These are phyloP conservation scores for Pongo pygmaeus DNA, from an alignment of 2,113 vertebrate genomes.

Conservation along the genomic window DNA sequence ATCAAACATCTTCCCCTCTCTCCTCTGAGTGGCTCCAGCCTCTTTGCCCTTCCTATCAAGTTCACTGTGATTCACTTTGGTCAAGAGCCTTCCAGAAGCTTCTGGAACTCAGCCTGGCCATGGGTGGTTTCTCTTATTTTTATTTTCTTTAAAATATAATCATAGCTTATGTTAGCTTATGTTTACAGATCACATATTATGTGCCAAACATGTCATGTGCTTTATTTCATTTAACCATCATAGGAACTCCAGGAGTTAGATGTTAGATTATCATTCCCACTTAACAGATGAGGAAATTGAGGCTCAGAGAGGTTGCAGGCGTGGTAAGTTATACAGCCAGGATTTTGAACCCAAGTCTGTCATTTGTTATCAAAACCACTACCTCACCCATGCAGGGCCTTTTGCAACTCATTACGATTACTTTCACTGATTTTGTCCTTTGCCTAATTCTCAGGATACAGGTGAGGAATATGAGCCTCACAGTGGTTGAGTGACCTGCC, in stretches of 20 bases:
- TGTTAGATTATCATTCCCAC: background rate
- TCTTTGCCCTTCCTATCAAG: background rate
- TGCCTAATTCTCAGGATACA: background rate
- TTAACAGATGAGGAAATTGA: background rate
- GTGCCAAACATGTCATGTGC: background rate
- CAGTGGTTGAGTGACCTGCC: background rate
- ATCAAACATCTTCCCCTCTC: background rate
- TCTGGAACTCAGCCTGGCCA: background rate
- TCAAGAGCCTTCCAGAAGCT: conserved; percentile 10
- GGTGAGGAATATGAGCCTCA: background rate
- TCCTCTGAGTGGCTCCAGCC: background rate
- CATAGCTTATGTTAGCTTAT: background rate
- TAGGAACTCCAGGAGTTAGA: background rate
- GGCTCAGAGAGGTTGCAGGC: background rate
- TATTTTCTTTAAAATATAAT: conserved; percentile 31
- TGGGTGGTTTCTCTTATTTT: background rate
- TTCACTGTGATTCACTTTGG: background rate
- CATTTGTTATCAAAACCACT: background rate
- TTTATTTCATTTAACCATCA: background rate
- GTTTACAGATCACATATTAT: background rate
- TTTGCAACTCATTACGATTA: background rate
- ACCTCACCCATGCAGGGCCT: background rate
- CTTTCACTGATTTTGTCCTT: background rate
- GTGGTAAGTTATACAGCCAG: background rate
- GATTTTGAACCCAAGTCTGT: background rate